phyloP scores from a whole-genome alignment of 35 echinoderm and acorn worm genomes.

The Amphiura filiformis region DNA sequence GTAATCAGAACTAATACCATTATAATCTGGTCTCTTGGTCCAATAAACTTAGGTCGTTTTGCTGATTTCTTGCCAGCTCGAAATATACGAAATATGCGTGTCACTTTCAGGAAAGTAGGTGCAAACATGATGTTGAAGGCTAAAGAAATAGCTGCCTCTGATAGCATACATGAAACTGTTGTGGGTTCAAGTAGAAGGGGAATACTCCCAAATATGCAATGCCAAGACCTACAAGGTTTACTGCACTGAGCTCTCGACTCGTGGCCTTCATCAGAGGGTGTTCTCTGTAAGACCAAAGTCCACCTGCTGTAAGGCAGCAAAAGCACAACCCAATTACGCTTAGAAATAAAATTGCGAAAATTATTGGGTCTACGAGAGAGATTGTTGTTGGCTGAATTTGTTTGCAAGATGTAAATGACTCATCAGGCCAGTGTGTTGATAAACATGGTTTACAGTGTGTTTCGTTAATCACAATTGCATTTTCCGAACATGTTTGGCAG shows the following conservation, averaged over 20 bases:
- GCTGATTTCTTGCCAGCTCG: slow-evolving; percentile 8
- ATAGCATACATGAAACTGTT: background rate
- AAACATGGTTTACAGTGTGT: background rate
- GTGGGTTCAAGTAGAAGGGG: background rate
- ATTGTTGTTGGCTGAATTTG: background rate
- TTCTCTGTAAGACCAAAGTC: background rate
- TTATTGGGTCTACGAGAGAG: background rate
- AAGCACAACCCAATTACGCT: background rate
- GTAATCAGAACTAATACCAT: slow-evolving; percentile 5
- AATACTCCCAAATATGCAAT: background rate
- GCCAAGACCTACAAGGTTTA: slow-evolving; percentile 13
- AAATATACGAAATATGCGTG: slow-evolving; percentile 36
- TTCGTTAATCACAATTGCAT: background rate
- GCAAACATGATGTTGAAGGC: slow-evolving; percentile 31
- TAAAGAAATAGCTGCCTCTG: slow-evolving; percentile 4
- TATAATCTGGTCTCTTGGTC: background rate
- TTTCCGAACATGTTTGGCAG: background rate
- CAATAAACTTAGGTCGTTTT: background rate
- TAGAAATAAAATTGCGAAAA: background rate
- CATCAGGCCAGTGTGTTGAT: background rate
- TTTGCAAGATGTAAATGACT: background rate
- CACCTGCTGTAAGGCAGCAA: slow-evolving; percentile 1
- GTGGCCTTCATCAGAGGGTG: slow-evolving; percentile 32
- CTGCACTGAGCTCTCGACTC: slow-evolving; percentile 35
- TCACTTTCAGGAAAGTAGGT: slow-evolving; percentile 31